Conservation (phyloP, 2,113 vertebrate genomes). For the Cynocephalus volans region DNA sequence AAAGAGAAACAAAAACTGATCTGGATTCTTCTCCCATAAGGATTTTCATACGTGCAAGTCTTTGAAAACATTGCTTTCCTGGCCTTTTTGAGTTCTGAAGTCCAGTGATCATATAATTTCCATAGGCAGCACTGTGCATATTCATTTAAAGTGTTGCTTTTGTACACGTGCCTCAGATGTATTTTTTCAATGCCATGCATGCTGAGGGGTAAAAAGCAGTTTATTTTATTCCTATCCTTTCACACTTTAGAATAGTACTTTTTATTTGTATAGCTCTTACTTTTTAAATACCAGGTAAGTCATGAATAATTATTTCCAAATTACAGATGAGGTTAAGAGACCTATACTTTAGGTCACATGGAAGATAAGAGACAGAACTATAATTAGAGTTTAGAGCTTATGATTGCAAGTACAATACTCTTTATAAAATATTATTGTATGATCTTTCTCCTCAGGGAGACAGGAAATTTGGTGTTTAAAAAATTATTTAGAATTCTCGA, state of each 20-base stretch:
- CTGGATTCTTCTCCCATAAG: not conserved
- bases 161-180: not conserved
- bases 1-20: not conserved
- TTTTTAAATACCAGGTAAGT: not conserved
- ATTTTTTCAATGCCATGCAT: not conserved
- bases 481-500: not conserved
- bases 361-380: not conserved
- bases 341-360: not conserved
- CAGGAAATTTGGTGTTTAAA: not conserved
- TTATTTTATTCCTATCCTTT: not conserved
- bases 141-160: not conserved
- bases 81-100: not conserved
- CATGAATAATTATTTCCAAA: not conserved
- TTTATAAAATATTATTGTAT: not conserved
- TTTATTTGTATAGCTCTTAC: not conserved
- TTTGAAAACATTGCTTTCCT: not conserved
- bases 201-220: not conserved
- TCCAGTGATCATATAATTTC: not conserved
- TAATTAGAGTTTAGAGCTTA: not conserved
- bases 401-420: not conserved
- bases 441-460: not conserved
- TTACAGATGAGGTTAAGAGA: not conserved
- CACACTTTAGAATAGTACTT: not conserved
- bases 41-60: not conserved
- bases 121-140: accelerated